Evolutionary conservation across 92 coral and sea anemone genomes (phyloP).

Genomic region (Zoanthus sociatus): DNA sequence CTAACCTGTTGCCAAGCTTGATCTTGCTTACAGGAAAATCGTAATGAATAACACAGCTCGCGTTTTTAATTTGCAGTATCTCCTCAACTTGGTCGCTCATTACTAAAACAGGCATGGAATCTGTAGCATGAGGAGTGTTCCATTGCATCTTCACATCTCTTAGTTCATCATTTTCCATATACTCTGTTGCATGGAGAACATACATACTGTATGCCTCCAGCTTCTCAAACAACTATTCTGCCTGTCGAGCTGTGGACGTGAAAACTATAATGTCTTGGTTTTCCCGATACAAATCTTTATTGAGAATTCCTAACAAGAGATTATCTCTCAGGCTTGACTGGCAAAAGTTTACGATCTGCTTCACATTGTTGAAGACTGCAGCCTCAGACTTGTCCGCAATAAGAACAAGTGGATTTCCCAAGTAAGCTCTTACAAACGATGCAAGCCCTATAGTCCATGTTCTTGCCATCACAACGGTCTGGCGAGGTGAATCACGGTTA

Average conservation of each 20-base stretch:
- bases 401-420: conserved; percentile 84
- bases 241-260: conserved; percentile 83
- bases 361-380: conserved; percentile 80
- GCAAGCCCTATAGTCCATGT: conserved; percentile 91
- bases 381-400: conserved; percentile 87
- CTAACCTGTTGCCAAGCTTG: conserved; percentile 74
- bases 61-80: conserved; percentile 78
- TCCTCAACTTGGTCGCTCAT: conserved; percentile 89
- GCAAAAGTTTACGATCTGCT: conserved; percentile 70
- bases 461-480: conserved; percentile 82
- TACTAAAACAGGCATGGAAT: conserved; percentile 87
- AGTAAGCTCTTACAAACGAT: conserved; percentile 85
- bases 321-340: conserved; percentile 68
- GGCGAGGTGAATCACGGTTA: conserved; percentile 84
- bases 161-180: conserved; percentile 70
- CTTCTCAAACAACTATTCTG: conserved; percentile 75
- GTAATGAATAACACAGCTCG: conserved; percentile 89
- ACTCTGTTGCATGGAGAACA: conserved; percentile 81
- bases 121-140: conserved; percentile 90
- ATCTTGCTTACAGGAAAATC: conserved; percentile 72
- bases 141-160: conserved; percentile 80
- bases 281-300: conserved; percentile 56
- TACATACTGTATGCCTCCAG: conserved; percentile 69
- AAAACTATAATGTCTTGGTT: conserved; percentile 84
- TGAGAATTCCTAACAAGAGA: conserved; percentile 71